Conservation (phyloP, 92 coral and sea anemone genomes). For the Isaurus tuberculatus region DNA sequence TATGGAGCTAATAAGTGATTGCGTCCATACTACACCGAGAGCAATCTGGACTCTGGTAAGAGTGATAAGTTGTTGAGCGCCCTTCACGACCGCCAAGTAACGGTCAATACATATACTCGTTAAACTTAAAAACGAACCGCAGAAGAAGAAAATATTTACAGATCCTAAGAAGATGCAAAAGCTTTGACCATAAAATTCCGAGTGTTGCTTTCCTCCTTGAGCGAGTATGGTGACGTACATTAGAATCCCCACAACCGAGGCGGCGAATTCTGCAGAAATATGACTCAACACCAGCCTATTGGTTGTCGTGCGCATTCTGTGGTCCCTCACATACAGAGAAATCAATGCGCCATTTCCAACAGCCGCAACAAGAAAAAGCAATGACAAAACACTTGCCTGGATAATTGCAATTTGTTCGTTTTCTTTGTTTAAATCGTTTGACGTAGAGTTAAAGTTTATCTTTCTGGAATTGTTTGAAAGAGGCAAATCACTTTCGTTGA, state of each 20-base stretch:
- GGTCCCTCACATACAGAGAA: conserved; percentile 68
- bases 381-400: conserved; percentile 56
- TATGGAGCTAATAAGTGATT: conserved; percentile 63
- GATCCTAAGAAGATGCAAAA: conserved; percentile 73
- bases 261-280: conserved; percentile 71
- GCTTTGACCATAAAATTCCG: conserved; percentile 31
- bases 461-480: conserved; percentile 4
- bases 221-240: conserved; percentile 71
- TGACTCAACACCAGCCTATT: conserved; percentile 79
- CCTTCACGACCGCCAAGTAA: conserved; percentile 80
- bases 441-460: not conserved
- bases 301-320: conserved; percentile 80
- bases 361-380: conserved; percentile 62
- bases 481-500: not conserved
- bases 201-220: conserved; percentile 41
- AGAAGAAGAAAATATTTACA: conserved; percentile 71
- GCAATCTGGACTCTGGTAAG: conserved; percentile 59
- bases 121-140: conserved; percentile 68
- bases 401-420: not conserved
- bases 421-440: not conserved
- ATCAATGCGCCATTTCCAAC: conserved; percentile 71
- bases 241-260: conserved; percentile 72
- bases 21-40: conserved; percentile 64
- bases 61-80: conserved; percentile 76
- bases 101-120: conserved; percentile 81